phyloP scores from a whole-genome alignment of 2,113 vertebrate genomes.

The Ancistrus triradiatus region DNA sequence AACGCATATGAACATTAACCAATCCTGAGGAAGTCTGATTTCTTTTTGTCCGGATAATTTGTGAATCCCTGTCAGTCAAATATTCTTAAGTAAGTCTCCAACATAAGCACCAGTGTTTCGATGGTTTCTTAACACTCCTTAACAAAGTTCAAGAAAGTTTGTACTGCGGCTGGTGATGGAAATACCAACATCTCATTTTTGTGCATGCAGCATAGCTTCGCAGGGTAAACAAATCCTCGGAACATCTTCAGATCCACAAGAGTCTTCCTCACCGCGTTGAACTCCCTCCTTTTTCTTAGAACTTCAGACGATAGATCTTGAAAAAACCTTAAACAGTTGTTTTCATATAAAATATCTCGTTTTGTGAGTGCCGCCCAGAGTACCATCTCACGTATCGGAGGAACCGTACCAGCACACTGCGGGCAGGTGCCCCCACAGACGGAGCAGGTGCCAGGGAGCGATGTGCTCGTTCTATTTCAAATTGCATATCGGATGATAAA shows the following conservation, averaged over 20 bases:
- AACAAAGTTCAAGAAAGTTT: background rate
- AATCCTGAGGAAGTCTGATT: background rate
- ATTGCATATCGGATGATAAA: background rate
- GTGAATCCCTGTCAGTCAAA: background rate
- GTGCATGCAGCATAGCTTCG: background rate
- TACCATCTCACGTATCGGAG: too few relatives aligned
- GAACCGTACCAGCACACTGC: too few relatives aligned
- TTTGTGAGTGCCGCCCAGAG: background rate
- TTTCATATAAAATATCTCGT: background rate
- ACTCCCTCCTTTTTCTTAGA: background rate
- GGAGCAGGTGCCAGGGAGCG: background rate
- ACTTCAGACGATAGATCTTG: background rate
- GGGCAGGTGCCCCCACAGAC: too few relatives aligned
- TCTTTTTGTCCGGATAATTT: background rate
- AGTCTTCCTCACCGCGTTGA: background rate
- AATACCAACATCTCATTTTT: background rate
- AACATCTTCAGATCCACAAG: background rate
- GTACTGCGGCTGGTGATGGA: background rate
- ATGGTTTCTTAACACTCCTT: background rate
- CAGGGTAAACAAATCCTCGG: background rate
- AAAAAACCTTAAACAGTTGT: background rate
- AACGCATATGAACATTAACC: background rate
- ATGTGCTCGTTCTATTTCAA: constrained; percentile 2
- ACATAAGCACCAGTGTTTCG: background rate
- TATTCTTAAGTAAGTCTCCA: background rate